Conservation (phyloP, 2,113 vertebrate species). For the Nipponia nippon region DNA sequence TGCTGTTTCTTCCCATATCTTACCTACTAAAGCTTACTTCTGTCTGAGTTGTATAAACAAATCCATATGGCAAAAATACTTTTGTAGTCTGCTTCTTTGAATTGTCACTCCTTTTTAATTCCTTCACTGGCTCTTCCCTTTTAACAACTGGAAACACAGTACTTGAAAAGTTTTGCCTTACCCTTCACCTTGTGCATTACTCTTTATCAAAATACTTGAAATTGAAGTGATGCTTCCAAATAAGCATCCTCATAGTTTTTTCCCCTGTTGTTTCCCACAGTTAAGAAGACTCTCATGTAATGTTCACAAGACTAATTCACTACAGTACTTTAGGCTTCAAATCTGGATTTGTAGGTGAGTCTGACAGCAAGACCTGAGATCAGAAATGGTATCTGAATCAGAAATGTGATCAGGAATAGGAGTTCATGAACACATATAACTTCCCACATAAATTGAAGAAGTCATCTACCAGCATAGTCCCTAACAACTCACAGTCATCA, state of each 20-base stretch:
- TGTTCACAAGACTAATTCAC: neutral
- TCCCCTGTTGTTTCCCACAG: neutral
- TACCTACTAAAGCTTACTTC: neutral
- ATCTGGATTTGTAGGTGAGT: neutral
- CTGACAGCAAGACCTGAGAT: neutral
- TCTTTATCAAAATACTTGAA: neutral
- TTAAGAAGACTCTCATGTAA: neutral
- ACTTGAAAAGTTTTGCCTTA: neutral
- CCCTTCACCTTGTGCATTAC: neutral
- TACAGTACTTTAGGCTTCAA: neutral
- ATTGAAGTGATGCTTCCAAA: neutral
- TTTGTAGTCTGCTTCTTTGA: slow-evolving; percentile 23
- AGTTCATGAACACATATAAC: neutral
- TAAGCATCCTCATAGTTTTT: neutral
- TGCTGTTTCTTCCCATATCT: neutral
- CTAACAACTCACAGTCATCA: neutral
- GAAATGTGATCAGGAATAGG: neutral
- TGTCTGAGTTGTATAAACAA: neutral
- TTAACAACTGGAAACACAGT: neutral
- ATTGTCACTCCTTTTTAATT: neutral
- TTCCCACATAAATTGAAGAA: neutral
- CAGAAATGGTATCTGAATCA: neutral
- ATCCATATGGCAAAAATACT: slow-evolving; percentile 29
- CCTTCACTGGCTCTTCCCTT: neutral
- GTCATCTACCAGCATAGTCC: neutral